Conservation (phyloP, 1,140 invertebrate genomes). For the Drosophila leontia region DNA sequence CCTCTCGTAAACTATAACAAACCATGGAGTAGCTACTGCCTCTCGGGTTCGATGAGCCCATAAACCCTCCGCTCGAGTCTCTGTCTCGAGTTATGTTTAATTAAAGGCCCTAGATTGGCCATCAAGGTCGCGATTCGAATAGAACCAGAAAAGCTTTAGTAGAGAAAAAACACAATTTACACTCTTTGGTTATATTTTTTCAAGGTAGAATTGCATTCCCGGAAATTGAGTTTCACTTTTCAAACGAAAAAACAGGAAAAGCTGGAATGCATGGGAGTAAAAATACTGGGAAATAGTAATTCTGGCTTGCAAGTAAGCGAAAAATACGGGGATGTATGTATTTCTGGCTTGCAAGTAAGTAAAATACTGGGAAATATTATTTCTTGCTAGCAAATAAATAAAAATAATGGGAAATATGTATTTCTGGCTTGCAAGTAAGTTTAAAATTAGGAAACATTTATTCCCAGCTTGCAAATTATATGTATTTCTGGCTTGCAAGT, state of each 20-base stretch:
- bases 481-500: too few relatives aligned
- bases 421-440: too few relatives aligned
- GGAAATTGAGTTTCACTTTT: background rate
- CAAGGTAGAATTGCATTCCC: background rate
- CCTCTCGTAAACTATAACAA: conserved; percentile 23
- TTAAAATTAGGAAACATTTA: too few relatives aligned
- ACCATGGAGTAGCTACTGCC: background rate
- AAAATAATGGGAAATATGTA: too few relatives aligned
- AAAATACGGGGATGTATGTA: too few relatives aligned
- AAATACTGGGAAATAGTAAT: background rate
- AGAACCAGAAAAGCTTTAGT: background rate
- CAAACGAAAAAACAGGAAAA: background rate
- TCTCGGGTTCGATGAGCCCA: conserved; percentile 39
- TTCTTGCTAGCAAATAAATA: too few relatives aligned
- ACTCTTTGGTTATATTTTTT: background rate
- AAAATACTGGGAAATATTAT: too few relatives aligned
- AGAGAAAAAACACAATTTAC: background rate
- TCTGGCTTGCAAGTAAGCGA: background rate
- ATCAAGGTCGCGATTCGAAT: conserved; percentile 23
- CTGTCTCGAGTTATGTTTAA: conserved; percentile 45
- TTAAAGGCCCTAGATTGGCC: conserved; percentile 41
- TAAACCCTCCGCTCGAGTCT: conserved; percentile 22
- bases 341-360: too few relatives aligned
- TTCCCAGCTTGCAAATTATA: too few relatives aligned
- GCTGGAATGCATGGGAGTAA: background rate